Evolutionary conservation across 2,113 vertebrate genomes (phyloP).

Genomic region (Alethe castanea): DNA sequence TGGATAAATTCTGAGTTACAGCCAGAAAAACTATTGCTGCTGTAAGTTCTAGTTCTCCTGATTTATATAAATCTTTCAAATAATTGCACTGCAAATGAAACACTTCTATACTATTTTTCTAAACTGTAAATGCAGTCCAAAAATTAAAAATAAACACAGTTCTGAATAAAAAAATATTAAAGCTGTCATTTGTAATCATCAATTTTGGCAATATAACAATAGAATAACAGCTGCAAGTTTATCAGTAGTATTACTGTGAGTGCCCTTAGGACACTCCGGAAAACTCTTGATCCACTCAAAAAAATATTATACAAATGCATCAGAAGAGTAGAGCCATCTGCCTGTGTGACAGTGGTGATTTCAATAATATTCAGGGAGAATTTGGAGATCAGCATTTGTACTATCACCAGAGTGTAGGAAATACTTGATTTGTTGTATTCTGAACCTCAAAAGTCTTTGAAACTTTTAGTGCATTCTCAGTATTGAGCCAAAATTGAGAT

Average conservation of each 20-base stretch:
- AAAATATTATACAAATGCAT: neutral
- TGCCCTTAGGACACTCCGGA: neutral
- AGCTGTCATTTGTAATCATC: neutral
- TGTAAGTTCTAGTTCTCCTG: neutral
- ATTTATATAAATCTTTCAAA: neutral
- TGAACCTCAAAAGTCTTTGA: neutral
- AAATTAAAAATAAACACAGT: neutral
- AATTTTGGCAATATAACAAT: neutral
- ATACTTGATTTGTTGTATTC: neutral
- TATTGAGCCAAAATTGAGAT: neutral
- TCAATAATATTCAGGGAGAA: neutral
- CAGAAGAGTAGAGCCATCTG: neutral
- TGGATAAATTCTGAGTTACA: slow-evolving; percentile 17
- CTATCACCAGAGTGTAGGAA: rapidly evolving
- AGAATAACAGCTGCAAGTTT: neutral
- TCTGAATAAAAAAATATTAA: neutral
- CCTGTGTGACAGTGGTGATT: neutral
- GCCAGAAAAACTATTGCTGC: neutral
- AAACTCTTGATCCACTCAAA: neutral
- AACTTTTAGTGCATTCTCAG: neutral
- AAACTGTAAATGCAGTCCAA: neutral
- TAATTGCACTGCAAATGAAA: neutral
- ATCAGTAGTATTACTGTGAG: neutral
- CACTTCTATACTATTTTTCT: neutral
- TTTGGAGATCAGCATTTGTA: neutral